phyloP scores from a whole-genome alignment of 2,113 vertebrate genomes.

The Dipodomys spectabilis region DNA sequence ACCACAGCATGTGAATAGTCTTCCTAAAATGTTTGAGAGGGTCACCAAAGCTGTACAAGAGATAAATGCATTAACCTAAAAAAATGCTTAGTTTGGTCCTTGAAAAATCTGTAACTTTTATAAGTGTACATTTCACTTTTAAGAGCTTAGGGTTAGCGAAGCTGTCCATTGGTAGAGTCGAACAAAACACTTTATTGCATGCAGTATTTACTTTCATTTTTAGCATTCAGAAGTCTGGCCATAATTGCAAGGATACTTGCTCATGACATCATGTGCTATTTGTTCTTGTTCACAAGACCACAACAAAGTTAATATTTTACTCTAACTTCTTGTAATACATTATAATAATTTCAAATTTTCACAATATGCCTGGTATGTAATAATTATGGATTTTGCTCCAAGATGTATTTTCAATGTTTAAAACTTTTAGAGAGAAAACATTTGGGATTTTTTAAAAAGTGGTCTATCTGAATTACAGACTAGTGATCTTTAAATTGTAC shows the following conservation, averaged over 20 bases:
- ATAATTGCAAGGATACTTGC: neutral
- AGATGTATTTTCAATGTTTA: neutral
- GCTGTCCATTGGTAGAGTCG: neutral
- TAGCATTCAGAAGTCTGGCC: neutral
- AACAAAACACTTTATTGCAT: neutral
- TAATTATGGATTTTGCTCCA: neutral
- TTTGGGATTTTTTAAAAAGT: neutral
- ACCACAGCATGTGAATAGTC: constrained; percentile 29
- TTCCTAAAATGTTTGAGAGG: constrained; percentile 52
- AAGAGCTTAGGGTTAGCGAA: neutral
- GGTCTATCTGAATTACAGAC: neutral
- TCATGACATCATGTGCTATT: neutral
- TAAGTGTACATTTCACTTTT: constrained; percentile 56
- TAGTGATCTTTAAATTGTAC: neutral
- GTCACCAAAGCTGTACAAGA: constrained; percentile 35
- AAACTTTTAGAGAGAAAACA: neutral
- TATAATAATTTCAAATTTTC: neutral
- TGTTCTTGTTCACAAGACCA: neutral
- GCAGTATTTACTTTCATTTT: constrained; percentile 5
- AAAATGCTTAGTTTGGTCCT: constrained; percentile 64
- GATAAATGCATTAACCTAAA: constrained; percentile 60
- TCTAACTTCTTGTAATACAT: neutral
- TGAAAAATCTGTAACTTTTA: constrained; percentile 64
- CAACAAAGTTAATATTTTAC: neutral
- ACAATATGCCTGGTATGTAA: neutral